Evolutionary conservation across 1,140 invertebrate genomes (phyloP), one percentile per base, ranked within the genome.

Genomic region (Pachyrhynchus sulphureomaculatus): DNA sequence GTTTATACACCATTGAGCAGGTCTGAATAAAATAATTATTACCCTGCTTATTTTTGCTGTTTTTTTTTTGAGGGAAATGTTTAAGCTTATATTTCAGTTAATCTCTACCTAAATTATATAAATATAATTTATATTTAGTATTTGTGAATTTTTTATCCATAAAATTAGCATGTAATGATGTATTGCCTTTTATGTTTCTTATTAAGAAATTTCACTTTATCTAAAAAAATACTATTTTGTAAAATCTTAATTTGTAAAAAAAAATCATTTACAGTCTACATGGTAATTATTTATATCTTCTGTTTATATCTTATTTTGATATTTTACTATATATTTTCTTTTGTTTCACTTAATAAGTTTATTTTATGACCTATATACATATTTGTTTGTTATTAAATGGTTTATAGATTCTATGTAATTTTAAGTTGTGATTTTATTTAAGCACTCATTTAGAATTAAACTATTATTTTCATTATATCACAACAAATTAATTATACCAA

Each of bases 271-370:
- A 6, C 5, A 29, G 6, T 29, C 2, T 29, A 2, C 8, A 10
- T 29, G 26, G 26, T n/a, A n/a, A 29, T 29, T 3, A 29, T 29
- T 29, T 29, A 10, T n/a, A n/a, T n/a, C n/a, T n/a, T n/a, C n/a
- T 29, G 26, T 29, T 29, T 29, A 29, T 9, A 29, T 29, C 26
- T 29, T 29, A 26, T 29, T 29, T 29, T 29, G 26, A 29, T 56
- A 56, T 56, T 56, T 56, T 56, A 15, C 44, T 56, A 45, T 45
- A 56, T 41, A 45, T 56, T 56, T 42, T 55, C 44, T 56, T 47
- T 48, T 37, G 21, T 39, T 44, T 58, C 33, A 21, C 33, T 37
- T 33, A 58, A 10, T 42, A 8, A 42, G 12, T 29, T 29, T 29
- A 29, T 29, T 29, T 29, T 8, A 1, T 29, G 8, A 6, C 26